These are phyloP conservation scores for Perccottus glenii DNA, from an alignment of 2,113 vertebrate species.

Conservation along the genomic window DNA sequence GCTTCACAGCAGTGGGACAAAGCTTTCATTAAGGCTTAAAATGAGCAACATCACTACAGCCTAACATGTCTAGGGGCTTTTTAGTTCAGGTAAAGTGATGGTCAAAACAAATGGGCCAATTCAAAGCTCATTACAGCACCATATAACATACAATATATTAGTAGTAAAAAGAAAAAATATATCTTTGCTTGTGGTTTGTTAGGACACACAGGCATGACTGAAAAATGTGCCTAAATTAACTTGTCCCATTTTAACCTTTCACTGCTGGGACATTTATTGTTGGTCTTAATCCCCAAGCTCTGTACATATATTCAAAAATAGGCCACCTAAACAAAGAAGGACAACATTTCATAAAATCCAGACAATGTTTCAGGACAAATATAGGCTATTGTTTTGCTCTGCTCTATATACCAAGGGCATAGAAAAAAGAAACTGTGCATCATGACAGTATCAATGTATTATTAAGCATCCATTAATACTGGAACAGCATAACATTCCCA, in stretches of 20 bases:
- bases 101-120: constrained; percentile 59
- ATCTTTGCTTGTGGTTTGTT: constrained; percentile 36
- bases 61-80: constrained; percentile 58
- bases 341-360: too few species aligned
- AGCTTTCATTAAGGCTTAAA: constrained; percentile 76
- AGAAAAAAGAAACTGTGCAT: too few species aligned
- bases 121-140: constrained; percentile 60
- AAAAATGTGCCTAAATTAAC: constrained; percentile 29
- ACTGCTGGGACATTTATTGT: constrained; percentile 22
- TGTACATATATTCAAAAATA: neutral
- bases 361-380: too few species aligned
- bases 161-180: constrained; percentile 15
- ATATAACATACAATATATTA: constrained; percentile 50
- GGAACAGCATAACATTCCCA: too few species aligned
- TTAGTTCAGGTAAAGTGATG: constrained; percentile 59
- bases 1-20: constrained; percentile 63
- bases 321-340: too few species aligned
- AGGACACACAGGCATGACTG: constrained; percentile 23
- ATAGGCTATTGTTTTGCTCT: too few species aligned
- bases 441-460: too few species aligned
- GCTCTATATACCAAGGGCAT: too few species aligned
- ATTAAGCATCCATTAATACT: too few species aligned
- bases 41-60: constrained; percentile 64
- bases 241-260: constrained; percentile 41
- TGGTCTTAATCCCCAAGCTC: too few species aligned